Percentiles rank a stretch among this genome's conserved stretches.
Evolutionary conservation across 1,140 invertebrate species (phyloP).

Genomic region (Bombus difficillimus): DNA sequence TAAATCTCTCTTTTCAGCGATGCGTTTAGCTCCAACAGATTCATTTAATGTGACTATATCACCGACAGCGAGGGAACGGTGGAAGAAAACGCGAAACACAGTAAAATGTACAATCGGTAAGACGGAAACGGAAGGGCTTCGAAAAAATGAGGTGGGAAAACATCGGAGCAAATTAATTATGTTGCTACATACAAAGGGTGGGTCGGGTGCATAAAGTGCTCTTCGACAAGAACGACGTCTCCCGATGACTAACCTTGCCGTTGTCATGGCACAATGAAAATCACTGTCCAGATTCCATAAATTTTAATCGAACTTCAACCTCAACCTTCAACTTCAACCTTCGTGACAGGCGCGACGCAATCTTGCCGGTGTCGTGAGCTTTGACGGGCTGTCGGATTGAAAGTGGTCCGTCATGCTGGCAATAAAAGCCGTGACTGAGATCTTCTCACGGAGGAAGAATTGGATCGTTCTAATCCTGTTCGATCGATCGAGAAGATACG

Average conservation of each 20-base stretch:
- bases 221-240: neutral
- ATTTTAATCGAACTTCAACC: constrained; percentile 28
- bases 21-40: neutral
- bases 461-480: neutral
- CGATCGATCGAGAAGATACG: neutral
- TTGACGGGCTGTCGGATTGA: constrained; percentile 1
- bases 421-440: neutral
- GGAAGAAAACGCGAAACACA: too few species aligned
- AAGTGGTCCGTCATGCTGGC: neutral
- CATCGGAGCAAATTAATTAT: too few species aligned
- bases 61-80: too few species aligned
- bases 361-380: constrained; percentile 1
- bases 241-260: neutral
- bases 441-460: neutral
- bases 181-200: too few species aligned
- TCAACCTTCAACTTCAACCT: neutral
- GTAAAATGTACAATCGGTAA: too few species aligned
- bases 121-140: too few species aligned
- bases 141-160: too few species aligned
- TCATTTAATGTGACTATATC: too few species aligned
- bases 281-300: neutral
- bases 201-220: neutral
- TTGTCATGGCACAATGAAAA: constrained; percentile 2
- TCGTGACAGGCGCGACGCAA: neutral
- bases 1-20: neutral